Conservation (phyloP, 2,888 invertebrate genomes). For the Dryobota labecula region DNA sequence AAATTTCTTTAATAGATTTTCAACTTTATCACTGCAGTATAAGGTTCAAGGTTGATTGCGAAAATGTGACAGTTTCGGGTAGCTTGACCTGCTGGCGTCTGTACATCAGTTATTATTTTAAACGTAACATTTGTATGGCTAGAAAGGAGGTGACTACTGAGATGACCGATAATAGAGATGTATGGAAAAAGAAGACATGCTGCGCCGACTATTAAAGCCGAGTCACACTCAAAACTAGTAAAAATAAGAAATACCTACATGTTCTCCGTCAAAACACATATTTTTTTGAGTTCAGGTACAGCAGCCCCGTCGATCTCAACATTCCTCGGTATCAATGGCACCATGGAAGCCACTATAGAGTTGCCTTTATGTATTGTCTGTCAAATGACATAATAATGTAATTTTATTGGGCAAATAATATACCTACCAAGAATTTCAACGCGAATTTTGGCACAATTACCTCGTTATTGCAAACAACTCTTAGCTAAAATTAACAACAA, state of each 20-base stretch:
- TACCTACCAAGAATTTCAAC: not conserved
- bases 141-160: not conserved
- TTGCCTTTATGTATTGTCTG: slow-evolving; percentile 82
- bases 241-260: slow-evolving; percentile 71
- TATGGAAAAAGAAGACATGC: not conserved
- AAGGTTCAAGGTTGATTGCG: too few species aligned
- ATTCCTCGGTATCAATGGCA: slow-evolving; percentile 80
- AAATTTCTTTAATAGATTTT: too few species aligned
- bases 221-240: not conserved
- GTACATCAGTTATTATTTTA: too few species aligned
- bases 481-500: not conserved
- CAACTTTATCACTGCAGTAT: too few species aligned
- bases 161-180: too few species aligned
- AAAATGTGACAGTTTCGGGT: too few species aligned
- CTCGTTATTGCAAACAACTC: not conserved
- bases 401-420: not conserved
- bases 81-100: too few species aligned
- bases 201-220: not conserved
- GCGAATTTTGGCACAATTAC: not conserved
- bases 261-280: slow-evolving; percentile 68
- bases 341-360: slow-evolving; percentile 77
- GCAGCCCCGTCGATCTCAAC: slow-evolving; percentile 73
- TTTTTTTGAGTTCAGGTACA: slow-evolving; percentile 71
- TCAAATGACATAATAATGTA: slow-evolving; percentile 22
- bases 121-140: too few species aligned